Conservation (phyloP, 2,797 vertebrate genomes). For the Orientallactaga sibirica region DNA sequence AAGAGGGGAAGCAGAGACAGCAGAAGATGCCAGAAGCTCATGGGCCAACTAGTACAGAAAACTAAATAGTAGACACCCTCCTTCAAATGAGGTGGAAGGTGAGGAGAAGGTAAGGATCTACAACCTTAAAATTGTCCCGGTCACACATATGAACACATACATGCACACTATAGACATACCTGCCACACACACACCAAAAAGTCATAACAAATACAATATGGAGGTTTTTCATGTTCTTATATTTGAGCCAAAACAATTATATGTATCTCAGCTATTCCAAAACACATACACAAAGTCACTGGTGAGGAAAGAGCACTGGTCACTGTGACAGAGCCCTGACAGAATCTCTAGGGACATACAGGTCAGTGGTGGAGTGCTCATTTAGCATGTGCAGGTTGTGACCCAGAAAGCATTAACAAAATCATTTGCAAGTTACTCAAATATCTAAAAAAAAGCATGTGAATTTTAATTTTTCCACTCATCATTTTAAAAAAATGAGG, state of each 20-base stretch:
- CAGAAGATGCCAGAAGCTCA: too few species aligned
- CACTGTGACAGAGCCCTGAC: not conserved
- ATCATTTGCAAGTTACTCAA: not conserved
- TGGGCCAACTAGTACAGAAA: too few species aligned
- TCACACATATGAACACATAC: too few species aligned
- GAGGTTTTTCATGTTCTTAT: not conserved
- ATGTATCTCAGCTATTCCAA: conserved; percentile 12
- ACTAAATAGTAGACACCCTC: too few species aligned
- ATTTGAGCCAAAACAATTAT: conserved; percentile 25
- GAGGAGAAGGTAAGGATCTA: too few species aligned
- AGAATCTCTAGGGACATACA: not conserved
- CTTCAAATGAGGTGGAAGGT: too few species aligned
- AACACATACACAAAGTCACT: not conserved
- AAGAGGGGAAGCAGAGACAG: too few species aligned
- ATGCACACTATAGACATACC: too few species aligned
- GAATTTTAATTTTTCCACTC: not conserved
- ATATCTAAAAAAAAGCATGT: not conserved
- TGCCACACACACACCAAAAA: not conserved
- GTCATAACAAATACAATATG: not conserved
- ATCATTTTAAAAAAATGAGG: not conserved
- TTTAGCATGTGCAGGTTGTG: not conserved
- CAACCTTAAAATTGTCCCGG: not conserved
- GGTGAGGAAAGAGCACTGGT: not conserved
- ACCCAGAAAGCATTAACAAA: not conserved
- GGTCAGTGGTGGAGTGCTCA: not conserved